Evolutionary conservation across 2,888 invertebrate genomes (phyloP).

Genomic region (Abrostola triplasia): DNA sequence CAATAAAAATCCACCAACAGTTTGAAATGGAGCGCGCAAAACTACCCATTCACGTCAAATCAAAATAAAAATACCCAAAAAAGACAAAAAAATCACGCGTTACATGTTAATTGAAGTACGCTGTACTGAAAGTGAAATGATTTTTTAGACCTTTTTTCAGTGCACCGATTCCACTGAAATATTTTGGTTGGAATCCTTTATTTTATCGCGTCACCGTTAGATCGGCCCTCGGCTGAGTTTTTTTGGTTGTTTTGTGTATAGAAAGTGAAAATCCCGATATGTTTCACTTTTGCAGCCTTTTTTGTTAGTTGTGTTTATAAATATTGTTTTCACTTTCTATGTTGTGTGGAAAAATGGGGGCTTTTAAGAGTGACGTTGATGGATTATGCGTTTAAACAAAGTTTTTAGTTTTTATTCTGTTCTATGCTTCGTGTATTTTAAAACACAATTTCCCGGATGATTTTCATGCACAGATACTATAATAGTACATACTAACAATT

Average conservation of each 20-base stretch:
- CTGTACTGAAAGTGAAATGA: slow-evolving; percentile 48
- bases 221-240: slow-evolving; percentile 50
- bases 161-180: slow-evolving; percentile 46
- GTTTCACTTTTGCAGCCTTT: slow-evolving; percentile 41
- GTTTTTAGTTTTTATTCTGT: neutral
- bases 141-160: slow-evolving; percentile 51
- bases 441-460: too few species aligned
- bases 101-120: slow-evolving; percentile 56
- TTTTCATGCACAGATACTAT: too few species aligned
- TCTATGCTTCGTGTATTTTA: too few species aligned
- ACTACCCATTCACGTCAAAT: slow-evolving; percentile 37
- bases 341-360: slow-evolving; percentile 21
- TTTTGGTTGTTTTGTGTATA: slow-evolving; percentile 58
- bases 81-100: slow-evolving; percentile 39
- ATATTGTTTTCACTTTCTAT: slow-evolving; percentile 33
- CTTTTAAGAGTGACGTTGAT: neutral
- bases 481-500: too few species aligned
- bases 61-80: slow-evolving; percentile 41
- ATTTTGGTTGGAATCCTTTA: slow-evolving; percentile 52
- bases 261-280: slow-evolving; percentile 61
- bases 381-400: neutral
- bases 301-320: slow-evolving; percentile 44
- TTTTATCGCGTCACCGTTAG: slow-evolving; percentile 58
- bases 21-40: slow-evolving; percentile 14
- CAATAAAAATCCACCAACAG: slow-evolving; percentile 3